Conservation (phyloP, 2,797 vertebrate species). For the Diceros bicornis region DNA sequence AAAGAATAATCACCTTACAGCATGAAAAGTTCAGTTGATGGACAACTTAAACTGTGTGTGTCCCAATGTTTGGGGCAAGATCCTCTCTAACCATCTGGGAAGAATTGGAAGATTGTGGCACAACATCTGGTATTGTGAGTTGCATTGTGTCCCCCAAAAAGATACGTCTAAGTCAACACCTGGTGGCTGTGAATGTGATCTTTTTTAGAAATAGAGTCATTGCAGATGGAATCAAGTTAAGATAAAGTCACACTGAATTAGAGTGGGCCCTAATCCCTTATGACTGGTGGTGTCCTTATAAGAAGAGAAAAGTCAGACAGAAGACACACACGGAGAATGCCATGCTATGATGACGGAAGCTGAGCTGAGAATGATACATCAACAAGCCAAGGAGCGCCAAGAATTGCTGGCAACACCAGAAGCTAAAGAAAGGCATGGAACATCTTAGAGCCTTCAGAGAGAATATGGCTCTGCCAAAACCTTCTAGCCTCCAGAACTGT, state of each 20-base stretch:
- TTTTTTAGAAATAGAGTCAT: slow-evolving; percentile 29
- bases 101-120: not conserved
- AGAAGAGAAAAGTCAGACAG: not conserved
- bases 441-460: not conserved
- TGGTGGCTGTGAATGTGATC: not conserved
- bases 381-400: not conserved
- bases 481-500: not conserved
- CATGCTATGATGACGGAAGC: not conserved
- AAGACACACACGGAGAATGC: not conserved
- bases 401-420: not conserved
- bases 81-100: not conserved
- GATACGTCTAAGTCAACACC: not conserved
- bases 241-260: not conserved
- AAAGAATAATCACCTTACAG: not conserved
- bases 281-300: not conserved
- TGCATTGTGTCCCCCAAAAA: not conserved
- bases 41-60: not conserved
- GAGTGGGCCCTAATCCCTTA: not conserved
- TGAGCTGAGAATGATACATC: not conserved
- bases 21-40: not conserved
- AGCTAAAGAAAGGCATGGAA: not conserved
- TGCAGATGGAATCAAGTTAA: not conserved
- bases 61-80: not conserved
- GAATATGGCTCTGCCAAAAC: not conserved
- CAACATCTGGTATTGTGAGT: not conserved